phyloP scores from a whole-genome alignment of 2,888 invertebrate genomes.

The Cheilosia vernalis region DNA sequence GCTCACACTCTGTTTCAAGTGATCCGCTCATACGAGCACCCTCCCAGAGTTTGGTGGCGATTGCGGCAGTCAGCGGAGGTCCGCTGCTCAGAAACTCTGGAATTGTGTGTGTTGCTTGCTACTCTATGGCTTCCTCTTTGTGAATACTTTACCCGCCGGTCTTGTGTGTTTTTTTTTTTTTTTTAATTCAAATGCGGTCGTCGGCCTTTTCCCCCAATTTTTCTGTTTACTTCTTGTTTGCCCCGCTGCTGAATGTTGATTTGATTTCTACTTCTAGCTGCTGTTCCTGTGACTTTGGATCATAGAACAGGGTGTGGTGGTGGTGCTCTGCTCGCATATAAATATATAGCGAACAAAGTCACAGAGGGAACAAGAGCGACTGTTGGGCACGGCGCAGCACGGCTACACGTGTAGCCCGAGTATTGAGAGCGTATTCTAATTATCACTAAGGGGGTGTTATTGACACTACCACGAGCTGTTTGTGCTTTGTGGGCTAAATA shows the following conservation, averaged over 20 bases:
- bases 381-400: slow-evolving; percentile 53
- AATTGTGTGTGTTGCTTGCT: slow-evolving; percentile 8
- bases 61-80: slow-evolving; percentile 42
- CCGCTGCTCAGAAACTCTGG: slow-evolving; percentile 21
- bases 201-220: slow-evolving; percentile 74
- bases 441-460: slow-evolving; percentile 72
- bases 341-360: background rate
- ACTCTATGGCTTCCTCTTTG: slow-evolving; percentile 66
- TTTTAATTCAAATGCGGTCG: slow-evolving; percentile 73
- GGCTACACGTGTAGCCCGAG: slow-evolving; percentile 64
- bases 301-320: slow-evolving; percentile 30
- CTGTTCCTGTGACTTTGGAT: background rate
- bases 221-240: background rate
- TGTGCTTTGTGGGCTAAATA: slow-evolving; percentile 41
- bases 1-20: slow-evolving; percentile 49
- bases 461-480: slow-evolving; percentile 54
- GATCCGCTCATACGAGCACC: slow-evolving; percentile 28
- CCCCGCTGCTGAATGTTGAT: slow-evolving; percentile 23
- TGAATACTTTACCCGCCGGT: slow-evolving; percentile 32
- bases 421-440: slow-evolving; percentile 64
- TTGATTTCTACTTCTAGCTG: slow-evolving; percentile 29
- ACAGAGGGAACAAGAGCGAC: background rate
- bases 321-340: background rate
- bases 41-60: slow-evolving; percentile 7
- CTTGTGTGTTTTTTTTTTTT: slow-evolving; percentile 46